These are phyloP conservation scores for Ornithoptera priamus DNA, from an alignment of 2,888 invertebrate genomes.

Conservation along the genomic window DNA sequence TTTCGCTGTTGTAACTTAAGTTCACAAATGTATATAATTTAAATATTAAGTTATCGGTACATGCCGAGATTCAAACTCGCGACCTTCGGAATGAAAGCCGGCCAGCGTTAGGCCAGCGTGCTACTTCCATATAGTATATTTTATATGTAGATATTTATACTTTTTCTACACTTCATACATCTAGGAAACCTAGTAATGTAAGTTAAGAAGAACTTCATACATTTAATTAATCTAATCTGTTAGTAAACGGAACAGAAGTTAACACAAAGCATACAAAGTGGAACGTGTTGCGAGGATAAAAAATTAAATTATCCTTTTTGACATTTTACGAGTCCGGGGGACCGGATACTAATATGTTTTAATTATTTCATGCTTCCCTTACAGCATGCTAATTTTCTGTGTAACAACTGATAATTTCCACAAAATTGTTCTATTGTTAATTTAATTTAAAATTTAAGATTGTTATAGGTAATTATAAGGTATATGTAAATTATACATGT, in stretches of 20 bases:
- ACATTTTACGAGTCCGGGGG: slow-evolving; percentile 15
- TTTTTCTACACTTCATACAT: background rate
- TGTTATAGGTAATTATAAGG: too few species aligned
- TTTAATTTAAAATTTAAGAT: background rate
- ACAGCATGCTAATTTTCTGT: slow-evolving; percentile 1
- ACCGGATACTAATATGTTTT: slow-evolving; percentile 14
- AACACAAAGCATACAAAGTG: slow-evolving; percentile 17
- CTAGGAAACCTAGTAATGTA: background rate
- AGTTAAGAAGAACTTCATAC: background rate
- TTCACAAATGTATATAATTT: too few species aligned
- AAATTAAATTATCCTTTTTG: slow-evolving; percentile 19
- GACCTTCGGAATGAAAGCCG: too few species aligned
- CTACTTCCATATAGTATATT: too few species aligned
- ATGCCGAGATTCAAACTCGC: too few species aligned
- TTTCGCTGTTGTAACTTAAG: too few species aligned
- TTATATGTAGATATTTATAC: background rate
- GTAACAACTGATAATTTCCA: background rate
- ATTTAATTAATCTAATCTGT: slow-evolving; percentile 5
- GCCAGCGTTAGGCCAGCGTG: too few species aligned
- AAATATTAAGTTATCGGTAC: too few species aligned
- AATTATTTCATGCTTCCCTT: slow-evolving; percentile 12
- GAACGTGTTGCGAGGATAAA: background rate
- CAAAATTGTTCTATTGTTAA: background rate
- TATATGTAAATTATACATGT: too few species aligned
- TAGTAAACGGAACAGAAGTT: background rate